Evolutionary conservation across 2,113 vertebrate species (phyloP), one percentile per base, ranked within the genome.

Genomic region (Apus apus): DNA sequence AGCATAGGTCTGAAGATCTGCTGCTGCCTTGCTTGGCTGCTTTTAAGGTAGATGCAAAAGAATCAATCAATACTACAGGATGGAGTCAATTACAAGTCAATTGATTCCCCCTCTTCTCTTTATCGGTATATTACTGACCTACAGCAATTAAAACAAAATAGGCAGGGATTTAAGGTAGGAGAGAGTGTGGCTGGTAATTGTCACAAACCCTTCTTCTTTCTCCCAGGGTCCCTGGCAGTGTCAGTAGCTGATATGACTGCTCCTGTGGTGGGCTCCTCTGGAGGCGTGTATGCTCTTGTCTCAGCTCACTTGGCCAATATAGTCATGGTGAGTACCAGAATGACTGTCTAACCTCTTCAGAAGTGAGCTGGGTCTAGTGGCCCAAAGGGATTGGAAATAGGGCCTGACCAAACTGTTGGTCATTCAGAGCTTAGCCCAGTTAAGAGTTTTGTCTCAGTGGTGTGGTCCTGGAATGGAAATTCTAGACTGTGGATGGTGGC

Each of bases 221-320:
- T 89, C 53, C 68, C 27, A 99, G 99, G 99, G 57, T 99, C 99
- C 67, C 96, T 99, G 97, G 99, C 98, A 0, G 99, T 99, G 84
- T 99, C 99, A 11, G 98, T 99, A 96, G 98, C 99, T 23, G 99
- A 99, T 93, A 99, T 99, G 99, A 99, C 99, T 0, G 99, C 99
- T 0, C 99, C 99, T 0, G 99, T 99, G 58, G 99, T 99, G 40
- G 99, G 99, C 26, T 99, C 99, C 45, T 99, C 99, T 15, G 99
- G 99, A 89, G 99, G 99, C 8, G 99, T 99, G 20, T 99, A 99
- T 15, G 99, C 99, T 3, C 98, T 99, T 23, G 98, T 99, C 94
- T 99, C 99, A 9, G 99, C 99, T 84, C 99, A 99, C 96, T 97
- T 99, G 91, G 99, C 99, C 95, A 99, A 99, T 85, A 99, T 99